Base-by-base conservation (phyloP, 2,113 vertebrate genomes). In the Mola mola region DNA sequence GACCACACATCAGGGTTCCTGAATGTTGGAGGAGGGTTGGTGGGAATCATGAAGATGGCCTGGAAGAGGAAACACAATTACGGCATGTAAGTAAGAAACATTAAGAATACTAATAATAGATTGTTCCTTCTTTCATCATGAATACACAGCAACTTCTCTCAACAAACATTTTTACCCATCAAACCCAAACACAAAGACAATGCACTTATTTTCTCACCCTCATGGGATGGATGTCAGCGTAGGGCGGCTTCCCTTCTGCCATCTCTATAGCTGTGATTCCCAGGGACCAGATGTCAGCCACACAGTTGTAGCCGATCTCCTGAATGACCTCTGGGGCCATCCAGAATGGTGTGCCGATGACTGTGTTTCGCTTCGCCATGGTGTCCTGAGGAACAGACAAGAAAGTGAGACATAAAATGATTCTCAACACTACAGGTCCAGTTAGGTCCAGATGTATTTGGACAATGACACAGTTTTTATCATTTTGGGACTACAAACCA, bases 21-120 rank as follows among this genome's bases (percentile, higher is more conserved):
- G 76, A 98, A 95, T 0, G 93, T 96, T 0, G 96, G 96, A 2
- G 96, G 95, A 0, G 96, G 96, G 53, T 98, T 98, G 64, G 94
- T 96, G 12, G 96, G 96, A 84, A 98, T 98, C 96, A 98, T 98
- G 80, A 98, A 98, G 82, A 98, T 98, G 15, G 96, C 96, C 96
- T 98, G 65, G 50, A 67, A 24, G 33, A 82, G 33, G 58, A 66
- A 42, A 59, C 22, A 2, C 47, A 38, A 60, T 31, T 1, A n/a
- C 4, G 34, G 2, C 0, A 9, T 1, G 13, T n/a, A n/a, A n/a
- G n/a, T n/a, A n/a, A n/a, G n/a, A n/a, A n/a, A n/a, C n/a, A n/a
- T n/a, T n/a, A n/a, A n/a, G n/a, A n/a, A n/a, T n/a, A n/a, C n/a
- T n/a, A n/a, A n/a, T n/a, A n/a, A n/a, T n/a, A n/a, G n/a, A n/a